Base-by-base conservation (phyloP, 2,888 invertebrate genomes). In the Lasius fuliginosus region DNA sequence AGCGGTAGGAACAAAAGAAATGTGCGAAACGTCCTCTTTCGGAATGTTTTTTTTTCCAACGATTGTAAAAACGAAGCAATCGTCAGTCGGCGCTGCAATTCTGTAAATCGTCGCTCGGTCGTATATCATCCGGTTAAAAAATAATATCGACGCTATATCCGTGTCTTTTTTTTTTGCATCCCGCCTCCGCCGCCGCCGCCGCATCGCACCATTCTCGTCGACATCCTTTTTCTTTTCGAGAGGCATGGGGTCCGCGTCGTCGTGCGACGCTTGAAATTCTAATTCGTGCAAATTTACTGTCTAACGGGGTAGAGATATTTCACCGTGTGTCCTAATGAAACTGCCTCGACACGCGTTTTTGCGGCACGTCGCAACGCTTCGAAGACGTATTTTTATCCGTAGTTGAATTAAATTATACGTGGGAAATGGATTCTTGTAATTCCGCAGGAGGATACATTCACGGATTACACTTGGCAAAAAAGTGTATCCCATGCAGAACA, bases 61-160 rank as follows among this genome's bases (percentile, higher is more conserved):
- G 64, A 87, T 83, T 82, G 87, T 90, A 90, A 90, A 91, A 90
- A 84, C 89, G 89, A 85, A 86, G 90, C 90, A 90, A 90, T 90
- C 89, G 91, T 86, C 87, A 68, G 71, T 46, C 86, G 83, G 62
- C 69, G 74, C 64, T 91, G 90, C 90, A 90, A 91, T 89, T 85
- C 88, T 86, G 91, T 91, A 91, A 89, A 91, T 91, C 87, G 88
- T 91, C 87, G 87, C 86, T 56, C 73, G 87, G 87, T 69, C 88
- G 83, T 91, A 91, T 90, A 91, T 91, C 91, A 91, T 85, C 64
- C 87, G 67, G 84, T 77, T 86, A 89, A 91, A 90, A 91, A 91
- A 91, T 91, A 91, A 90, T 90, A 89, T 91, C 88, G 86, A 85
- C 83, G 88, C 83, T 71, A 53, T 65, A 27, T 58, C 33, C 49